Percentiles rank a stretch among this genome's conserved stretches.
These are phyloP conservation scores for Columba guinea DNA, from an alignment of 2,797 vertebrate species.

Conservation along the genomic window DNA sequence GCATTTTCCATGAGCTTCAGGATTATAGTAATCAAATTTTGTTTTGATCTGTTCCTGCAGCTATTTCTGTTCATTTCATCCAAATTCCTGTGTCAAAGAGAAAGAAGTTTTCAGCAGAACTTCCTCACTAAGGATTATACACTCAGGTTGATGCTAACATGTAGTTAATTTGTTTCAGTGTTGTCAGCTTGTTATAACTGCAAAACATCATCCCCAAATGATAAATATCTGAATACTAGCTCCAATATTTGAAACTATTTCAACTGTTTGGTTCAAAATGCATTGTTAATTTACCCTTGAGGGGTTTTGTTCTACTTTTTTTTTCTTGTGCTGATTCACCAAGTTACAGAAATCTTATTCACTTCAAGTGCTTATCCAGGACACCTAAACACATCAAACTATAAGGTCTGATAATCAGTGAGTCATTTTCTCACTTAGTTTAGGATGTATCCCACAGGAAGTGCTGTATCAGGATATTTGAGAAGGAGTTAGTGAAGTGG, in stretches of 20 bases:
- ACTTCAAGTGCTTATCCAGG: neutral
- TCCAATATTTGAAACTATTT: neutral
- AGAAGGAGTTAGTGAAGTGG: neutral
- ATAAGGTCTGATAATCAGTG: neutral
- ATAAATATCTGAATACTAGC: neutral
- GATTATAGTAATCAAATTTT: neutral
- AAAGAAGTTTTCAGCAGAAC: neutral
- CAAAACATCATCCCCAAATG: neutral
- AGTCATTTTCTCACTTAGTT: slow-evolving; percentile 1
- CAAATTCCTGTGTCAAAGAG: neutral
- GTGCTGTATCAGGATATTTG: neutral
- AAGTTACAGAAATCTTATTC: neutral
- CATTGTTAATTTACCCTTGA: neutral
- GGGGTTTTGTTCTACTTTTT: neutral
- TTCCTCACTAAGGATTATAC: neutral
- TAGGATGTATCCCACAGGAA: neutral
- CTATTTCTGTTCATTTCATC: neutral
- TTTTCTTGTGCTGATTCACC: neutral
- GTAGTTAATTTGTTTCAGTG: neutral
- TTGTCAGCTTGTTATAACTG: neutral
- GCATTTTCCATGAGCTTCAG: neutral
- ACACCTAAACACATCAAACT: neutral
- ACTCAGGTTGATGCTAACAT: neutral
- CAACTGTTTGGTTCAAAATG: neutral
- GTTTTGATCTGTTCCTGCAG: neutral